These are phyloP conservation scores for Gisinianus flammeolus DNA, from an alignment of 2,888 invertebrate species.

Conservation along the genomic window DNA sequence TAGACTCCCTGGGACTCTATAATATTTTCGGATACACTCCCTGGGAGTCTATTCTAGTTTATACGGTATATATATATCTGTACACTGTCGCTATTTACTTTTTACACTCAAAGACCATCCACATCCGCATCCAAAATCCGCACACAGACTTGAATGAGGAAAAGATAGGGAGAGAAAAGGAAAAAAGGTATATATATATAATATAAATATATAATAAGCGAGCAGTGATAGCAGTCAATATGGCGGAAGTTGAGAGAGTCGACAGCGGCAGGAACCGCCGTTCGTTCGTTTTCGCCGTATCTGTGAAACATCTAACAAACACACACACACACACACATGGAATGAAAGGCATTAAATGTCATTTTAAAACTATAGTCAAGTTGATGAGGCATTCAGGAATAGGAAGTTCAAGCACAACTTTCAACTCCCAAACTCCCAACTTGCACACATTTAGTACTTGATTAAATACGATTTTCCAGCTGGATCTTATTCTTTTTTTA, in stretches of 20 bases:
- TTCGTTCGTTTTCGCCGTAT: constrained; percentile 2
- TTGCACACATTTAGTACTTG: background rate
- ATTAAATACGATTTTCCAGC: background rate
- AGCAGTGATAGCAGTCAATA: background rate
- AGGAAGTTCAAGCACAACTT: background rate
- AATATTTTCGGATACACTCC: background rate
- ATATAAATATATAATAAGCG: background rate
- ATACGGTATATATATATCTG: background rate
- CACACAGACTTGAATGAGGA: too few species aligned
- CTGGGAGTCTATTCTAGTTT: background rate
- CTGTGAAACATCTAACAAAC: background rate
- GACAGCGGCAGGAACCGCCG: background rate
- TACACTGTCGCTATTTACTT: background rate
- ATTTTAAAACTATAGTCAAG: background rate
- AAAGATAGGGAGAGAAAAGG: background rate
- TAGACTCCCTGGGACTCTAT: background rate
- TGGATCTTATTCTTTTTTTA: too few species aligned
- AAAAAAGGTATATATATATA: background rate
- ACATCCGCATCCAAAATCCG: too few species aligned
- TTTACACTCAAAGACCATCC: background rate
- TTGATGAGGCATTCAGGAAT: background rate
- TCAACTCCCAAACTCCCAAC: background rate
- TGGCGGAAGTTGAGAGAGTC: background rate
- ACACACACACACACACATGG: background rate
- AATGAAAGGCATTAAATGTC: background rate